These are phyloP conservation scores for Spilogale gracilis DNA, from an alignment of 2,113 vertebrate species.

Conservation along the genomic window DNA sequence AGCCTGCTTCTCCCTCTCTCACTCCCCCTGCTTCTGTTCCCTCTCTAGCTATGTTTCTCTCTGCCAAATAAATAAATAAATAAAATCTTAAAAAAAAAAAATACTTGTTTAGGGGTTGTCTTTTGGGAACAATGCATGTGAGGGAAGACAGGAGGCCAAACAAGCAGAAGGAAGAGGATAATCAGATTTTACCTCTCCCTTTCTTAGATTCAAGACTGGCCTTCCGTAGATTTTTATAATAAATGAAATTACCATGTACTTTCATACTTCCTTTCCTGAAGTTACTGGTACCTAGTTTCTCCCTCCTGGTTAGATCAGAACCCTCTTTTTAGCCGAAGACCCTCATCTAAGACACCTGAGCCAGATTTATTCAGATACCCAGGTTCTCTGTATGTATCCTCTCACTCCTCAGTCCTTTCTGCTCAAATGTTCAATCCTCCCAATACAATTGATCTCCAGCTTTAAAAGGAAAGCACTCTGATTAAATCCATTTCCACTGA, in stretches of 20 bases:
- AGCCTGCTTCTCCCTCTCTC: too few species aligned
- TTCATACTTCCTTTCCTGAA: not conserved
- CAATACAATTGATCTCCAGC: not conserved
- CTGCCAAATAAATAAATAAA: too few species aligned
- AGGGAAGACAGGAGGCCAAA: not conserved
- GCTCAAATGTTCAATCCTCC: not conserved
- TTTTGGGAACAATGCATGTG: not conserved
- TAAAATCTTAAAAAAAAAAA: not conserved
- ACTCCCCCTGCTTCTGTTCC: too few species aligned
- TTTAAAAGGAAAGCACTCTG: conserved; percentile 47
- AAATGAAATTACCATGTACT: not conserved
- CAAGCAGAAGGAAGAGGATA: not conserved
- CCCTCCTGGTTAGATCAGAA: not conserved
- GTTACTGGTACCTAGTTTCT: not conserved
- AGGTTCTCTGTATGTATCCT: not conserved
- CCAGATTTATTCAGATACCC: not conserved
- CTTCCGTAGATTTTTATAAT: not conserved
- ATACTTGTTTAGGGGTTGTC: not conserved
- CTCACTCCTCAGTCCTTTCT: not conserved
- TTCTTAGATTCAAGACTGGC: not conserved
- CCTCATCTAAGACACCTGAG: not conserved
- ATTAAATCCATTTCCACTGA: conserved; percentile 9
- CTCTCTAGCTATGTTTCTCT: too few species aligned
- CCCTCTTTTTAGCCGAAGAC: not conserved
- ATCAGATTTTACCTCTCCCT: not conserved